Base-by-base conservation (phyloP, 2,113 vertebrate genomes). In the Eupsittula cactorum region DNA sequence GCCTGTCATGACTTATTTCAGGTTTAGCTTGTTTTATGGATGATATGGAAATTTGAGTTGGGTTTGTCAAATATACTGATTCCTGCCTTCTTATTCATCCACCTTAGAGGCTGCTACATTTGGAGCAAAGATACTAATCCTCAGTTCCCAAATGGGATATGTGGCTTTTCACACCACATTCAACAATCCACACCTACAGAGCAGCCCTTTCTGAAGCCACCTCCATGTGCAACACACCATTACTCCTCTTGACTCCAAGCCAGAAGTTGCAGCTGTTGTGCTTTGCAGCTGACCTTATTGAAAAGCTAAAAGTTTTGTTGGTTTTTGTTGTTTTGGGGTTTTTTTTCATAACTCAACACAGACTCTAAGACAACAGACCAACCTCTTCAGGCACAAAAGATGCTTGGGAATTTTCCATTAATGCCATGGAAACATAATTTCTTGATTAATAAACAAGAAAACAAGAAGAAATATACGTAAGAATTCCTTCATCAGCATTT, bases 391-490 rank as follows among this genome's bases (percentile, higher is more conserved):
- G 37, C 63, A 80, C 67, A 50, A 88, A 88, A 80, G 79, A 62
- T 9, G 8, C 24, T 41, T 68, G 29, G 60, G 42, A 16, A 62
- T 90, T 95, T 93, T 53, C 91, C 7, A 82, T 47, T 86, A 24
- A 60, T 93, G 52, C n/a, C 50, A 81, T 64, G 21, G 76, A 95
- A 91, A 92, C 37, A 57, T 16, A 62, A 71, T 53, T 77, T 85
- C 29, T 77, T 69, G 18, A 25, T 80, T 75, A 95, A 96, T 69
- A 94, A 82, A 85, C 70, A 94, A 33, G 42, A 91, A 90, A 88
- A 74, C 27, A 75, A 47, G 35, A 62, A 68, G 29, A 21, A 77
- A 65, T 59, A 70, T 8, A 53, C 5, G 13, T 7, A 71, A 13
- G 42, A 69, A 63, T 10, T 65, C 27, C 19, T 88, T 88, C 29